These are phyloP conservation scores for Pteropus alecto DNA, from an alignment of 2,113 vertebrate species.

Conservation along the genomic window DNA sequence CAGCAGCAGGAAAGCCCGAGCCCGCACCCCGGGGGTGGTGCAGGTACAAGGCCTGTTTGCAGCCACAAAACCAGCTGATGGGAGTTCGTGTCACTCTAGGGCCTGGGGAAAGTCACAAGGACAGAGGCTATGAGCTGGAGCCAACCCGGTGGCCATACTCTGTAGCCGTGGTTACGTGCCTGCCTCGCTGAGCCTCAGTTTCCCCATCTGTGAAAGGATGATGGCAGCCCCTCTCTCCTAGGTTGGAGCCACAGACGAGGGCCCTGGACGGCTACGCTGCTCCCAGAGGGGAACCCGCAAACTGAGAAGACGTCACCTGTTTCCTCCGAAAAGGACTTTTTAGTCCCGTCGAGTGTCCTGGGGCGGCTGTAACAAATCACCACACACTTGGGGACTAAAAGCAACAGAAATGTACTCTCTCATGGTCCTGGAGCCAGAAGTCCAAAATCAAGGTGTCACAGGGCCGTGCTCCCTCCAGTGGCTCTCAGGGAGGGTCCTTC, in stretches of 20 bases:
- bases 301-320: not conserved
- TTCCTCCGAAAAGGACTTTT: not conserved
- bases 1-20: accelerated
- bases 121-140: not conserved
- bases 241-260: not conserved
- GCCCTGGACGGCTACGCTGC: too few relatives aligned
- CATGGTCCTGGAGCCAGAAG: not conserved
- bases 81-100: not conserved
- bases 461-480: not conserved
- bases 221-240: accelerated
- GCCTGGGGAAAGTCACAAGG: not conserved
- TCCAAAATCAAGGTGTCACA: not conserved
- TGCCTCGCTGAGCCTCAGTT: not conserved
- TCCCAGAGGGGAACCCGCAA: not conserved
- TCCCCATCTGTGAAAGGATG: not conserved
- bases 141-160: not conserved
- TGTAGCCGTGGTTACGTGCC: accelerated
- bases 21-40: accelerated
- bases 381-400: not conserved
- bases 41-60: accelerated
- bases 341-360: accelerated
- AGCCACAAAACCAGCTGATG: not conserved
- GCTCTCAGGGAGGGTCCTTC: not conserved
- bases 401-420: too few relatives aligned
- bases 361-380: not conserved